phyloP scores from a whole-genome alignment of 2,797 vertebrate genomes.

The Moxostoma hubbsi region DNA sequence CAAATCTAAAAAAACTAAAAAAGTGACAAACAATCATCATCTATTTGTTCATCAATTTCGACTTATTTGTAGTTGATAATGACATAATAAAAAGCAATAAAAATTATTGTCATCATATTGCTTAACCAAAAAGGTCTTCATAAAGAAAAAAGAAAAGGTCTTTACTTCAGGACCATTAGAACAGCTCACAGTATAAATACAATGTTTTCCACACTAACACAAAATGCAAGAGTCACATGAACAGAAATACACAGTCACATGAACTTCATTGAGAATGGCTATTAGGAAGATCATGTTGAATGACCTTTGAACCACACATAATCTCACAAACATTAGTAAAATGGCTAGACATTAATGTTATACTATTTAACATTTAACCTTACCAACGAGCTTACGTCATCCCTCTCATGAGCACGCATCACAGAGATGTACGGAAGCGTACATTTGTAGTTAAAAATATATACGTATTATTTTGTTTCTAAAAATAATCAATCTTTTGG shows the following conservation, averaged over 20 bases:
- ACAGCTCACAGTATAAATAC: neutral
- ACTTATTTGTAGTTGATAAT: neutral
- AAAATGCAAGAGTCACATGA: slow-evolving; percentile 1
- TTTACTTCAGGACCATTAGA: neutral
- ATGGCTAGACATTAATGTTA: too few species aligned
- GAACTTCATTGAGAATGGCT: neutral
- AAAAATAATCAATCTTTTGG: too few species aligned
- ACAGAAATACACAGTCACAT: slow-evolving; percentile 2
- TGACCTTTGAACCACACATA: neutral
- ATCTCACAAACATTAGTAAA: neutral
- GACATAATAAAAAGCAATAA: neutral
- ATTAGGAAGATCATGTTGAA: neutral
- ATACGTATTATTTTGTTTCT: too few species aligned
- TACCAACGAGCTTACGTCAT: too few species aligned
- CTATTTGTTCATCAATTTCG: neutral
- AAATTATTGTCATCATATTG: neutral
- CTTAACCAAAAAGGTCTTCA: neutral
- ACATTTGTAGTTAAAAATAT: too few species aligned
- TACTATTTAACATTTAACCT: neutral
- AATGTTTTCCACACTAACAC: neutral
- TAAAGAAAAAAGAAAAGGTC: neutral
- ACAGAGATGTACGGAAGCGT: too few species aligned
- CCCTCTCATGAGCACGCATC: too few species aligned
- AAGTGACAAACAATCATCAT: neutral
- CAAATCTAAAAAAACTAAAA: neutral